Percentiles rank a stretch among this genome's conserved stretches.
Evolutionary conservation across 1,140 invertebrate genomes (phyloP).

Genomic region (Batillaria attramentaria): DNA sequence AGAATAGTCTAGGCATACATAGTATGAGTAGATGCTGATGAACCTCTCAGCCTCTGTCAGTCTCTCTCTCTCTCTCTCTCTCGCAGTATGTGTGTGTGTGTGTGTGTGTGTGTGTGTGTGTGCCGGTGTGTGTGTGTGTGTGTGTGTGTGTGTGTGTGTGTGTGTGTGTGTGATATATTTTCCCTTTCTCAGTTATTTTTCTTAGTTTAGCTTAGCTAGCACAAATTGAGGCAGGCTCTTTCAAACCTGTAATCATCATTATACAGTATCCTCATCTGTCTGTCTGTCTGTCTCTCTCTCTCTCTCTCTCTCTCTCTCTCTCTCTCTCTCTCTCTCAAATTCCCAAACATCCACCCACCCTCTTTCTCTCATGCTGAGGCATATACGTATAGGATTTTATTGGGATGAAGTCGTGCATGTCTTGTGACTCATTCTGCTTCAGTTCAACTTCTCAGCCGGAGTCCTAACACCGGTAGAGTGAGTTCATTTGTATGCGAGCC

Average conservation of each 20-base stretch:
- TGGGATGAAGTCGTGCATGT: not conserved
- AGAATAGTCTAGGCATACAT: not conserved
- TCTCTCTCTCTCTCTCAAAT: not conserved
- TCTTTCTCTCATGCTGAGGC: not conserved
- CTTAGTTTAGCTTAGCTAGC: too few relatives aligned
- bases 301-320: conserved; percentile 5
- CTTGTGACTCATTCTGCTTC: not conserved
- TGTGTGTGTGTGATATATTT: not conserved
- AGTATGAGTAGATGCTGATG: not conserved
- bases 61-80: not conserved
- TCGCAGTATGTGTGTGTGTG: not conserved
- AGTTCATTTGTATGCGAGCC: not conserved
- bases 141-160: not conserved
- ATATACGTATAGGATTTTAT: not conserved
- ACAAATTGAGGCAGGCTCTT: too few relatives aligned
- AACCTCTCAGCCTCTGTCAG: not conserved
- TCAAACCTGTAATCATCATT: too few relatives aligned
- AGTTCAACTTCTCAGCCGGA: not conserved
- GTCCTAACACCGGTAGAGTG: not conserved
- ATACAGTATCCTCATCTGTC: not conserved
- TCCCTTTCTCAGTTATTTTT: too few relatives aligned
- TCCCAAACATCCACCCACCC: not conserved
- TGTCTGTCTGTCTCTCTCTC: not conserved
- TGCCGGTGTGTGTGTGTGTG: not conserved
- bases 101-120: not conserved